Evolutionary conservation across 2,797 vertebrate genomes (phyloP).

Genomic region (Morelia viridis): DNA sequence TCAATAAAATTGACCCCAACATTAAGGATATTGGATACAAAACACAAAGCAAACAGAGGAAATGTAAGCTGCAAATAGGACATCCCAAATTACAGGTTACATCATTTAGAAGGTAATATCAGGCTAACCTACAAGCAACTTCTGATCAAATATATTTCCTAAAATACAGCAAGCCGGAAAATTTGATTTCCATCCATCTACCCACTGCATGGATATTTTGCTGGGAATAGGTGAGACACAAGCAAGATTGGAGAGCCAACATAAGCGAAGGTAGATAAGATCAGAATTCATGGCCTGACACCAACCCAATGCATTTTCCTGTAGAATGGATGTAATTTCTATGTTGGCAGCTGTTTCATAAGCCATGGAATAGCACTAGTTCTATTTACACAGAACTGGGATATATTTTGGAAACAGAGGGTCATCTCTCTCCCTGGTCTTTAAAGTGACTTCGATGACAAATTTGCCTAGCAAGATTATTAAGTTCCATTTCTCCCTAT

Average conservation of each 20-base stretch:
- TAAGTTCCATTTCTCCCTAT: slow-evolving; percentile 47
- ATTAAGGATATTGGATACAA: slow-evolving; percentile 67
- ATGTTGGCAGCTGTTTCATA: slow-evolving; percentile 7
- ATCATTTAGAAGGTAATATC: slow-evolving; percentile 59
- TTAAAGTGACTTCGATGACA: slow-evolving; percentile 33
- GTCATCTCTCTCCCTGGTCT: not conserved
- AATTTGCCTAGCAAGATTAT: slow-evolving; percentile 26
- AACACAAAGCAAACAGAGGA: slow-evolving; percentile 62
- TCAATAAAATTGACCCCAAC: slow-evolving; percentile 76
- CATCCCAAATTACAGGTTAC: slow-evolving; percentile 64
- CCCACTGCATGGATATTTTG: slow-evolving; percentile 19
- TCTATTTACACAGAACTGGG: slow-evolving; percentile 1
- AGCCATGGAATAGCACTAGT: not conserved
- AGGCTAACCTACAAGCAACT: slow-evolving; percentile 58
- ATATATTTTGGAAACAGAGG: not conserved
- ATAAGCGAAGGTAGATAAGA: slow-evolving; percentile 14
- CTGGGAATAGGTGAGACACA: slow-evolving; percentile 39
- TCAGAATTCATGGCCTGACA: slow-evolving; percentile 3
- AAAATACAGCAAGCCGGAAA: slow-evolving; percentile 27
- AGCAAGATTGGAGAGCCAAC: slow-evolving; percentile 30
- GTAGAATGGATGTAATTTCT: not conserved
- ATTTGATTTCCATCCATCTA: not conserved
- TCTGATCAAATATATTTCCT: slow-evolving; percentile 13
- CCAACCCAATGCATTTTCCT: not conserved
- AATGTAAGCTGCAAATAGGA: slow-evolving; percentile 27